phyloP scores from a whole-genome alignment of 1,140 invertebrate species.

The Gryon sp. region DNA sequence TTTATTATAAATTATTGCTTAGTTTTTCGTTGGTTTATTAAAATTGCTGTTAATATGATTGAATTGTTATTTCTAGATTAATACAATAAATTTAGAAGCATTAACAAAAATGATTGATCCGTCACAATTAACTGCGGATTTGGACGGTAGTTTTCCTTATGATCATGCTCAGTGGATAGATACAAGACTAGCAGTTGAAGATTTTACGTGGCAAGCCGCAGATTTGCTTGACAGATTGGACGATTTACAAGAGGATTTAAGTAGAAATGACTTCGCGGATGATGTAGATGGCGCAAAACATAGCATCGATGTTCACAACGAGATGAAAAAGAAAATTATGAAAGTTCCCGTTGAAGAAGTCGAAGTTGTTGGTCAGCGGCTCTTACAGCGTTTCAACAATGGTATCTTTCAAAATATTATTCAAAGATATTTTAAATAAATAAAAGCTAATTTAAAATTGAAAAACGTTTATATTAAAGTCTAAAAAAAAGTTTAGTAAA shows the following conservation, averaged over 20 bases:
- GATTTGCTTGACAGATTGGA: constrained; percentile 95
- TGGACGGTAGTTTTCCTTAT: constrained; percentile 96
- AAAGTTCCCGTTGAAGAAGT: constrained; percentile 96
- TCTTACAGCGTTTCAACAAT: constrained; percentile 82
- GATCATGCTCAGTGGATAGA: constrained; percentile 98
- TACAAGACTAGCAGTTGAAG: constrained; percentile 94
- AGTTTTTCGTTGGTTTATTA: too few relatives aligned
- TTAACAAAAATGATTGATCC: constrained; percentile 94
- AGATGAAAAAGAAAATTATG: constrained; percentile 96
- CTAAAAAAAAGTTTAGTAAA: too few relatives aligned
- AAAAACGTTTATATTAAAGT: too few relatives aligned
- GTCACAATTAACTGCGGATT: constrained; percentile 93
- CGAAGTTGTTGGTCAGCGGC: constrained; percentile 86
- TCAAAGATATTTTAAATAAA: not conserved
- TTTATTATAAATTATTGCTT: too few relatives aligned
- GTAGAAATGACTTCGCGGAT: constrained; percentile 93
- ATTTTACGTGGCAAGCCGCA: constrained; percentile 96
- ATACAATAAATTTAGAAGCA: constrained; percentile 96
- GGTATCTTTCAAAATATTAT: constrained; percentile 40
- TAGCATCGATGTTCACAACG: constrained; percentile 94
- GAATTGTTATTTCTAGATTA: constrained; percentile 85
- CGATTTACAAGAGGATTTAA: constrained; percentile 93
- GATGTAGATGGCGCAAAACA: constrained; percentile 94
- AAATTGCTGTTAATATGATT: too few relatives aligned
- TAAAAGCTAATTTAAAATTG: too few relatives aligned